Evolutionary conservation across 2,888 invertebrate genomes (phyloP), one percentile per base, ranked within the genome.

Genomic region (Dicycla oo): DNA sequence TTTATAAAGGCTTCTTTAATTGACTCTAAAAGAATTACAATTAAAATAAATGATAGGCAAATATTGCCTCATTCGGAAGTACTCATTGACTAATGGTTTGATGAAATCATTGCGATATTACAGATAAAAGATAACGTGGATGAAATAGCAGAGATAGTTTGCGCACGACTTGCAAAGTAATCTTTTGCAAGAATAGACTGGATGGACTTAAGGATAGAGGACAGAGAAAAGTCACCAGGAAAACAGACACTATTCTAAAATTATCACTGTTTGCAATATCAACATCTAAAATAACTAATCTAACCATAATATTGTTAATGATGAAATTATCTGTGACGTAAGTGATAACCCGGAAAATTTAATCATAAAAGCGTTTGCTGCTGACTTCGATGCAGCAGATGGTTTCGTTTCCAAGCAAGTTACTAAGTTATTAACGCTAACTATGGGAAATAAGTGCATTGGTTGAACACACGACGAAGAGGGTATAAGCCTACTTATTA

Each of bases 301-400:
- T 63, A 63, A 63, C 77, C 77, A 68, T 78, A 78, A 54, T 64
- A 79, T 47, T 74, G 65, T 61, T 65, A 57, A 79, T 73, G 40
- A 78, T 53, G 69, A 49, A 57, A 57, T 69, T 47, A 69, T 66
- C 61, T 62, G 62, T 78, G 79, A 73, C 65, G 62, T 62, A 57
- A 65, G 40, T 61, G 61, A 77, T 63, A 78, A 54, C 11, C 30
- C n/a, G 38, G 49, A 62, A 38, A 23, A 62, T 47, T 49, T 47
- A 6, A 80, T 70, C 40, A 60, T 56, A 20, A 26, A 65, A 54
- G 15, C 20, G 20, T 6, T 34, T 40, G 53, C 20, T 54, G 45
- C 53, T 15, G 34, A 51, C n/a, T 56, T 0, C n/a, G 10, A 20
- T 43, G 49, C 2, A 45, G 45, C 69, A 60, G 53, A 53, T 73